Base-by-base conservation (phyloP, 2,888 invertebrate species). In the Ischnura elegans region DNA sequence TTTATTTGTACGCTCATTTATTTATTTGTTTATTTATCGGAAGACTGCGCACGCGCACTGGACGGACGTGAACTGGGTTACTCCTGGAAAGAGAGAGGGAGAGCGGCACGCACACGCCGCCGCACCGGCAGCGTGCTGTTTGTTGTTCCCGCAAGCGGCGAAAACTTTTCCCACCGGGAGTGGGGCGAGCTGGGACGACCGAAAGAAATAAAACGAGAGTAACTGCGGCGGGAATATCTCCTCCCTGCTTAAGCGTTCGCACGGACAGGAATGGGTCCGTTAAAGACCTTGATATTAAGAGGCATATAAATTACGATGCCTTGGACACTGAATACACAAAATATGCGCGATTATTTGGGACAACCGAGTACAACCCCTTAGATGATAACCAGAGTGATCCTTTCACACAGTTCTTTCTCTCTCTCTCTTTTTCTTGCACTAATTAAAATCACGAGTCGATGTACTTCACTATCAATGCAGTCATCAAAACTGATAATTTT, bases 11-110 rank as follows among this genome's bases (percentile, higher is more conserved):
- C 36, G 29, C 36, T 76, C 76, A 13, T 16, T 29, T 36, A 76
- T 76, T 76, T 76, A 76, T 76, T 76, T 76, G 16, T 76, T 76
- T 36, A 36, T 76, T 76, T 76, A 76, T 76, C 29, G 76, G 76
- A 36, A 29, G 36, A 36, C 36, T 29, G 76, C 36, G 36, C 76
- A 36, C 76, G 76, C 76, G 76, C 76, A 51, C 4, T 3, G 36
- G 29, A 16, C 10, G 76, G 16, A 76, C 36, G 76, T 36, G 76
- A 76, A 76, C 76, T 76, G 76, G 76, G 76, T 76, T 76, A 76
- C 76, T 36, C 76, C 36, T 36, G 13, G 8, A 66, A 36, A 36
- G 10, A 61, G 25, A 8, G 3, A 61, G 8, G 61, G 3, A 16
- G 6, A 25, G 25, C 25, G 25, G n/a, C 61, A 61, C 61, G 55